Percentiles rank a stretch among this genome's conserved stretches.
Evolutionary conservation across 2,888 invertebrate species (phyloP).

Genomic region (Ypsolopha scabrella): DNA sequence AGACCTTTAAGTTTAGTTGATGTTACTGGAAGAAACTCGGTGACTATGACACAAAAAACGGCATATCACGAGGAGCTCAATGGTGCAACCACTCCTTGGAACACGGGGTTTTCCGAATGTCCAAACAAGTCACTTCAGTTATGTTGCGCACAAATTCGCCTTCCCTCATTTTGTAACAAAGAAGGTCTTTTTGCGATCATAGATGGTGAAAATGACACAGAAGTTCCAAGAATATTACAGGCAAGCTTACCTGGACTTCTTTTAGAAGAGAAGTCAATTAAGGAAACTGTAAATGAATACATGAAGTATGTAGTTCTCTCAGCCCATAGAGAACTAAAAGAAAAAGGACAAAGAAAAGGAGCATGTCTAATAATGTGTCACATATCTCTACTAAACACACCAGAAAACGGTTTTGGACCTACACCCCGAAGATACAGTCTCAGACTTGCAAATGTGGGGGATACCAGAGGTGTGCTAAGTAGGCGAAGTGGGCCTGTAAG

Average conservation of each 20-base stretch:
- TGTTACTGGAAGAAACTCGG: constrained; percentile 83
- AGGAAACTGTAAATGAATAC: constrained; percentile 84
- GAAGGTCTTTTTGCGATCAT: constrained; percentile 88
- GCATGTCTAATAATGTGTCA: constrained; percentile 81
- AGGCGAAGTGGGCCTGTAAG: constrained; percentile 76
- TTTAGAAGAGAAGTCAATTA: constrained; percentile 83
- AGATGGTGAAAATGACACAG: constrained; percentile 80
- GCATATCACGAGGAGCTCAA: constrained; percentile 67
- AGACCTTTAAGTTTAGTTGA: constrained; percentile 86
- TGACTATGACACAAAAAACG: constrained; percentile 69
- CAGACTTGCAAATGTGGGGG: constrained; percentile 81
- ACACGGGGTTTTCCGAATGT: constrained; percentile 87
- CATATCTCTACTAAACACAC: constrained; percentile 71
- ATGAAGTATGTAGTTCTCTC: constrained; percentile 87
- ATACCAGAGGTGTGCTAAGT: constrained; percentile 81
- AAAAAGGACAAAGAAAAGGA: constrained; percentile 80
- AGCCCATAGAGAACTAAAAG: constrained; percentile 81
- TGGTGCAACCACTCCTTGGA: constrained; percentile 77
- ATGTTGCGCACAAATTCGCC: constrained; percentile 82
- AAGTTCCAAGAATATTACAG: constrained; percentile 77
- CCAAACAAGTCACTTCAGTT: constrained; percentile 79
- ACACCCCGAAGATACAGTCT: constrained; percentile 74
- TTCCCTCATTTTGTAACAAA: constrained; percentile 82
- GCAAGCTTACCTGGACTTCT: constrained; percentile 83
- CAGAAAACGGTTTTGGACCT: constrained; percentile 73